Percentiles rank a stretch among this genome's conserved stretches.
phyloP scores from a whole-genome alignment of 2,113 vertebrate species.

The Paradisaea rubra region DNA sequence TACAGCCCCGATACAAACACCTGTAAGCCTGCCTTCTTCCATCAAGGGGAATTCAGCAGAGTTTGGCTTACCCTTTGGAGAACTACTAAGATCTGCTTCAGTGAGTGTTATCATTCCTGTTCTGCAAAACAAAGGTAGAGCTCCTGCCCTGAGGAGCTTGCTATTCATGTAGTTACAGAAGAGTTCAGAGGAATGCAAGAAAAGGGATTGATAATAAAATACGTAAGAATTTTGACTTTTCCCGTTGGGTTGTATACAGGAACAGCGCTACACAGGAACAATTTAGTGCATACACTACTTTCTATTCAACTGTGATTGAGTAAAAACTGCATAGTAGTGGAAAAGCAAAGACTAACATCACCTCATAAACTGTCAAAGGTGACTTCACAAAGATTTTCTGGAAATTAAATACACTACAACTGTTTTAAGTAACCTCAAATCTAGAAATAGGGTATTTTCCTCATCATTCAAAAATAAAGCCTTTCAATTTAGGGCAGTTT shows the following conservation, averaged over 20 bases:
- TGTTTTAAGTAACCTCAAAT: background rate
- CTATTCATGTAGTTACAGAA: background rate
- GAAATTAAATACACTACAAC: background rate
- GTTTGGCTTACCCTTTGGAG: background rate
- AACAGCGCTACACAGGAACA: background rate
- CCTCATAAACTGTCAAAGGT: background rate
- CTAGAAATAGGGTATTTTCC: background rate
- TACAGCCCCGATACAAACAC: rapidly evolving
- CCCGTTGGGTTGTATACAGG: background rate
- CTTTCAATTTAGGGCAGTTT: background rate
- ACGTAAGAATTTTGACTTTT: background rate
- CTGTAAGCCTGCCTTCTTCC: background rate
- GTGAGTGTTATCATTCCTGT: background rate
- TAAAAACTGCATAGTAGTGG: background rate
- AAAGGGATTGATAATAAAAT: background rate
- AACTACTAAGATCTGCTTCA: background rate
- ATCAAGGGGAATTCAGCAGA: background rate
- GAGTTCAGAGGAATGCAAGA: background rate
- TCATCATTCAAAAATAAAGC: background rate
- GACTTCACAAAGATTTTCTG: background rate
- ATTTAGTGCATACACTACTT: background rate
- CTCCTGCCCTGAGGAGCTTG: background rate
- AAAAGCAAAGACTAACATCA: background rate
- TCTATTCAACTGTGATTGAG: background rate
- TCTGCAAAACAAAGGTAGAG: background rate